These are phyloP conservation scores for Ceuthmochares aereus DNA, from an alignment of 2,113 vertebrate genomes.

Conservation along the genomic window DNA sequence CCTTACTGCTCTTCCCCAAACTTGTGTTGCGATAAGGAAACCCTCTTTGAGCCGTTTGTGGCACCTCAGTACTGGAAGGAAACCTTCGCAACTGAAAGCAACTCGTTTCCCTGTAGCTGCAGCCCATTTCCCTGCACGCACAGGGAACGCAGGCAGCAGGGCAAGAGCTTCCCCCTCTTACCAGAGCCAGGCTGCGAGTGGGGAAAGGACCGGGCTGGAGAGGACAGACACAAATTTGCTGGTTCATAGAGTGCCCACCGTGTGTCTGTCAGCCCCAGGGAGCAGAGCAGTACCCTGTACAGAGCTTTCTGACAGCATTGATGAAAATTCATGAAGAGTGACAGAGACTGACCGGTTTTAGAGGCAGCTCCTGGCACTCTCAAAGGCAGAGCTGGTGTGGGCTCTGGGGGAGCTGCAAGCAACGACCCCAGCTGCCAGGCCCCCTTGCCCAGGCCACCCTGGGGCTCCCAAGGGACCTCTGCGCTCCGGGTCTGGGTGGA, in stretches of 20 bases:
- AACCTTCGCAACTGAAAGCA: background rate
- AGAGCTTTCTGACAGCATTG: background rate
- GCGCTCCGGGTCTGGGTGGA: fast-evolving
- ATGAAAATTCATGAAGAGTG: background rate
- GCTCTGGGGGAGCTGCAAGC: background rate
- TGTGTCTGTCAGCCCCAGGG: background rate
- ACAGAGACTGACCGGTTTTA: background rate
- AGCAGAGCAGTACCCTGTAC: background rate
- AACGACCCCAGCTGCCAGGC: background rate
- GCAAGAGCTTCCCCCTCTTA: background rate
- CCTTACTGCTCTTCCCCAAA: background rate
- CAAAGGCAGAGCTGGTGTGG: background rate
- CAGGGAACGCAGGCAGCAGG: fast-evolving
- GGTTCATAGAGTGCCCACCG: fast-evolving
- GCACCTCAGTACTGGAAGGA: background rate
- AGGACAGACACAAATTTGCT: background rate
- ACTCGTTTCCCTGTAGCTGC: background rate
- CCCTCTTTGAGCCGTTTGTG: background rate
- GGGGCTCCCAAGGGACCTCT: background rate
- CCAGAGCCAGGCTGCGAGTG: fast-evolving
- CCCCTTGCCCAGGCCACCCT: background rate
- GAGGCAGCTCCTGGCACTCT: background rate
- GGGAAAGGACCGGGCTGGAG: background rate
- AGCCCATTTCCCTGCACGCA: fast-evolving
- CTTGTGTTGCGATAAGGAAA: background rate